phyloP scores from a whole-genome alignment of 2,888 invertebrate genomes.

The Philereme vetulata region DNA sequence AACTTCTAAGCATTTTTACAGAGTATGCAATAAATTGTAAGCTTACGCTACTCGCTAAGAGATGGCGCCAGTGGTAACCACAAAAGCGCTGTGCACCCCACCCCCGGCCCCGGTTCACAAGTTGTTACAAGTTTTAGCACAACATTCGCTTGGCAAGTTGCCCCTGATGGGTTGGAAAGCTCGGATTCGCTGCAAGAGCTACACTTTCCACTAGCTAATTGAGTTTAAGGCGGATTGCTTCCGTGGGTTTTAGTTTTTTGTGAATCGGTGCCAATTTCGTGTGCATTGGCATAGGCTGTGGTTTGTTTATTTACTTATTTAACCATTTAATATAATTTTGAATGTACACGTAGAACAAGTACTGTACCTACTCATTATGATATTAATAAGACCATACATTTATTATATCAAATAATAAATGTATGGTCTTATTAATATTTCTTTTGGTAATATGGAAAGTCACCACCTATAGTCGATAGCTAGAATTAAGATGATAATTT shows the following conservation, averaged over 20 bases:
- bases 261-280: constrained; percentile 20
- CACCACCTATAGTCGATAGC: too few species aligned
- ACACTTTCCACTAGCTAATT: constrained; percentile 58
- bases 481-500: background rate
- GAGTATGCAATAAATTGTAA: background rate
- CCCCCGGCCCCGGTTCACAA: constrained; percentile 43
- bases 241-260: constrained; percentile 37
- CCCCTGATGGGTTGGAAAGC: constrained; percentile 55
- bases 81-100: background rate
- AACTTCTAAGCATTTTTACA: too few species aligned
- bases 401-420: too few species aligned
- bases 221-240: constrained; percentile 43
- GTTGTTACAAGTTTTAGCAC: constrained; percentile 55
- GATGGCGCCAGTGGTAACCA: constrained; percentile 60
- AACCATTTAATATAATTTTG: too few species aligned
- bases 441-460: too few species aligned
- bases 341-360: too few species aligned
- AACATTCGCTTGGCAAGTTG: constrained; percentile 60
- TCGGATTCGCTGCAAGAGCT: constrained; percentile 57
- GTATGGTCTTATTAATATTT: too few species aligned
- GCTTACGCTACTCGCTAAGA: constrained; percentile 60
- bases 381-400: too few species aligned
- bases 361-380: too few species aligned
- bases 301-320: too few species aligned
- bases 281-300: background rate